Base-by-base conservation (phyloP, 2,888 invertebrate genomes). In the Loripinus fragilis region DNA sequence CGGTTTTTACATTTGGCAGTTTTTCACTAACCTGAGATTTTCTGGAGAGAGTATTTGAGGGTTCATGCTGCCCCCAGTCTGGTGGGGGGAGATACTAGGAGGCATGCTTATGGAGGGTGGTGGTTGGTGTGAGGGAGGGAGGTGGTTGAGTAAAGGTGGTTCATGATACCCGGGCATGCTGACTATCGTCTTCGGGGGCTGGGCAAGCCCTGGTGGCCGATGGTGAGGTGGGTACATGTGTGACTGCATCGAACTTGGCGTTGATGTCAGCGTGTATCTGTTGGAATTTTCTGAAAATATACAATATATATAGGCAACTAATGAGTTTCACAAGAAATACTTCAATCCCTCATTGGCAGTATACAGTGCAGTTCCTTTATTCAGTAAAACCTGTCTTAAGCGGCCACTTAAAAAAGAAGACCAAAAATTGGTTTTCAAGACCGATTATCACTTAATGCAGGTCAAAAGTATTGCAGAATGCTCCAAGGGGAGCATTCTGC, bases 61-160 rank as follows among this genome's bases (percentile, higher is more conserved):
- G 80, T 88, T 88, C 68, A 90, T 83, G 41, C 85, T 85, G n/a
- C 88, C 78, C 33, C 89, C 81, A 75, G 87, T 67, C 71, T 85
- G 81, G n/a, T n/a, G n/a, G 79, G 87, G 86, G 72, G 85, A 78
- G 76, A 88, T 65, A 76, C 81, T 85, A 73, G 87, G 75, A 82
- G 81, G 68, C 78, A 79, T 79, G 35, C 76, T 85, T 76, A 81
- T 85, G 71, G 80, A 78, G 60, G 80, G 86, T 67, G 81, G 77
- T 66, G 74, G 80, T 30, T 77, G 77, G 68, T 81, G 85, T 23
- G 84, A 76, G 25, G 76, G 76, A 23, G 74, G 85, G 76, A 87
- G 86, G 41, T 87, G 86, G 84, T 89, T 90, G 79, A 88, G 90
- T 60, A 90, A 74, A 72, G 88, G 88, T n/a, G 90, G 88, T 71